phyloP scores from a whole-genome alignment of 2,113 vertebrate genomes.

The Phocoena phocoena region DNA sequence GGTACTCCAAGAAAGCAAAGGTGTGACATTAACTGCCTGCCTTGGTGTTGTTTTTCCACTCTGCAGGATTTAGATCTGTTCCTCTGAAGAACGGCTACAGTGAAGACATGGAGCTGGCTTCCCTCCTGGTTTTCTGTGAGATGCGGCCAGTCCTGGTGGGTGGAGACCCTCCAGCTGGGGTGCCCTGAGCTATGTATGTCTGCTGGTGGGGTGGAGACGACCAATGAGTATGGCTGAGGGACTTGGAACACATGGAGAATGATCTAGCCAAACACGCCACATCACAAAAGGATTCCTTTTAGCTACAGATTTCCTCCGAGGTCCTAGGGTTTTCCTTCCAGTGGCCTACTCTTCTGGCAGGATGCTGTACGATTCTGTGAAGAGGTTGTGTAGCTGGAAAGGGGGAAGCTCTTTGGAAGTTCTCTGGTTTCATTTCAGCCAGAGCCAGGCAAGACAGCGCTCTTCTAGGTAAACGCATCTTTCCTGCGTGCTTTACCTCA shows the following conservation, averaged over 20 bases:
- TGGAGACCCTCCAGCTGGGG: not conserved
- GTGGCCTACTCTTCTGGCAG: not conserved
- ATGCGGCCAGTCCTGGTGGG: conserved; percentile 92
- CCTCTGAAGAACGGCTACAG: conserved; percentile 95
- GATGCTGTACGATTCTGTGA: accelerated
- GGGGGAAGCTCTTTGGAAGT: not conserved
- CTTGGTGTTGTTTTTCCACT: not conserved
- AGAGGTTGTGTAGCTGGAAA: not conserved
- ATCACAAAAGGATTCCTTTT: not conserved
- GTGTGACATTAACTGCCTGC: not conserved
- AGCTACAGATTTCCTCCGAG: not conserved
- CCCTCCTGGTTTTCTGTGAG: conserved; percentile 92
- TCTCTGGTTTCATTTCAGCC: not conserved
- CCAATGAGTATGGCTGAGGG: not conserved
- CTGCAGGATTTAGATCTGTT: conserved; percentile 92
- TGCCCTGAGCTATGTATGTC: not conserved
- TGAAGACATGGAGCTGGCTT: conserved; percentile 93
- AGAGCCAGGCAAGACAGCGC: not conserved
- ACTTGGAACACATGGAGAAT: not conserved
- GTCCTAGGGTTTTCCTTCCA: not conserved
- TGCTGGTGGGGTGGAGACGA: not conserved
- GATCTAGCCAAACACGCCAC: accelerated
- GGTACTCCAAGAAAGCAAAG: not conserved
- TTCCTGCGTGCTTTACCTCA: not conserved
- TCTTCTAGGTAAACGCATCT: not conserved